These are phyloP conservation scores for Mobula birostris DNA, from an alignment of 2,113 vertebrate species.

Conservation along the genomic window DNA sequence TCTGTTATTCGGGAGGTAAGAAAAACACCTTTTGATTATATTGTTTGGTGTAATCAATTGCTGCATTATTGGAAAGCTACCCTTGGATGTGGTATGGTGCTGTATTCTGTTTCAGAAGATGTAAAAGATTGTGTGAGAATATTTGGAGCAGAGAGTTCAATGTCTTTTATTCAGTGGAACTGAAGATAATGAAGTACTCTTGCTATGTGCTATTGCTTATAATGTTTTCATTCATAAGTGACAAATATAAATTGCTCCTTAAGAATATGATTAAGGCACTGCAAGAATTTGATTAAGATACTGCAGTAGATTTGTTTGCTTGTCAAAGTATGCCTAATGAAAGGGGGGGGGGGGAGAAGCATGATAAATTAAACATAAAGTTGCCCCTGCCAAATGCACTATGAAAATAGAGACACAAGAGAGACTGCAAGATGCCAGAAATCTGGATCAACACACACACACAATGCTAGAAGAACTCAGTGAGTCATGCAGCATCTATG, in stretches of 20 bases:
- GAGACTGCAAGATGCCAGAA: no score
- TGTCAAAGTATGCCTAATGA: no score
- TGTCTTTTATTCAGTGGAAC: no score
- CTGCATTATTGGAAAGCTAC: not conserved
- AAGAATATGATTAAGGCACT: no score
- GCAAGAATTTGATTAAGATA: no score
- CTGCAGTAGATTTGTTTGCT: no score
- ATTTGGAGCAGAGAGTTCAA: not conserved
- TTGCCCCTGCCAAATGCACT: not conserved
- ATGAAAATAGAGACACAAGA: no score
- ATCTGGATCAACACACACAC: no score
- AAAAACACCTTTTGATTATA: not conserved
- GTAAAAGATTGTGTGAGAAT: not conserved
- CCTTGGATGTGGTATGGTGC: not conserved
- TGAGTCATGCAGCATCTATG: no score
- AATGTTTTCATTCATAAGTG: not conserved
- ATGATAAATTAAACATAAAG: not conserved
- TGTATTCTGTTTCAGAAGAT: not conserved
- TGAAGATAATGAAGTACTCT: not conserved
- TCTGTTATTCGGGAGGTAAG: slow-evolving; percentile 70
- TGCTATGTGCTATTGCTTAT: not conserved
- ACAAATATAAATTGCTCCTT: no score
- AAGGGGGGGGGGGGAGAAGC: no score
- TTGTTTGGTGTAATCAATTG: not conserved
- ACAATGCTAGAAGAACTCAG: no score